Conservation (phyloP, 1,140 invertebrate genomes). For the Oncopeltus fasciatus region DNA sequence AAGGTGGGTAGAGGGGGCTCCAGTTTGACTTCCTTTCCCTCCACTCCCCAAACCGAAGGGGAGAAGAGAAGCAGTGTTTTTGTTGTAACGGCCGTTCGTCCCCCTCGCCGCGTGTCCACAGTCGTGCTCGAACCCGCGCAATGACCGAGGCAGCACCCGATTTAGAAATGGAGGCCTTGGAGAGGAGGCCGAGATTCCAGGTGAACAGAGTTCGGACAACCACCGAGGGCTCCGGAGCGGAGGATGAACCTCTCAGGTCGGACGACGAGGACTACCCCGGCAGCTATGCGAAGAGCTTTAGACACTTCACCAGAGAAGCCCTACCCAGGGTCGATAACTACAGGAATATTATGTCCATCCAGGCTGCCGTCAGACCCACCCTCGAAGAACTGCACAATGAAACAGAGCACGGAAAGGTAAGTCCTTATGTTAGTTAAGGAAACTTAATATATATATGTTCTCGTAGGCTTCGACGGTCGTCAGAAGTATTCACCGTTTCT, state of each 20-base stretch:
- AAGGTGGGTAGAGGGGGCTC: too few relatives aligned
- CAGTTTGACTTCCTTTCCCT: too few relatives aligned
- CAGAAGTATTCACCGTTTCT: too few relatives aligned
- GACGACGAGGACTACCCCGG: constrained; percentile 41
- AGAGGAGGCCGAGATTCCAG: constrained; percentile 37
- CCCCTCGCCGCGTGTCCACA: too few relatives aligned
- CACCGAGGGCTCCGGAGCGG: constrained; percentile 20
- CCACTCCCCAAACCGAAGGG: too few relatives aligned
- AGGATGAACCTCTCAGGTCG: constrained; percentile 29
- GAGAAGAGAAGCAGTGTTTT: too few relatives aligned
- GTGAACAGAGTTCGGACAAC: constrained; percentile 40
- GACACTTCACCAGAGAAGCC: constrained; percentile 81
- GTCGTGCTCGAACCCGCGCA: too few relatives aligned
- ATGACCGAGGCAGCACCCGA: neutral
- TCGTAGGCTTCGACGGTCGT: too few relatives aligned
- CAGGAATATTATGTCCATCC: constrained; percentile 78
- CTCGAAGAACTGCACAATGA: constrained; percentile 84
- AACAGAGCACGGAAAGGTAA: constrained; percentile 60
- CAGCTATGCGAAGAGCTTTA: constrained; percentile 63
- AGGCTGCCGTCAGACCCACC: constrained; percentile 75
- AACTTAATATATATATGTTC: too few relatives aligned
- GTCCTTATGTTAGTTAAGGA: too few relatives aligned
- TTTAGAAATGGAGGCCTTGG: constrained; percentile 12
- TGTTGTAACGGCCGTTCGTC: too few relatives aligned
- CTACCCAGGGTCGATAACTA: constrained; percentile 85